Conservation (phyloP, 2,888 invertebrate genomes). For the Idaea aversata region DNA sequence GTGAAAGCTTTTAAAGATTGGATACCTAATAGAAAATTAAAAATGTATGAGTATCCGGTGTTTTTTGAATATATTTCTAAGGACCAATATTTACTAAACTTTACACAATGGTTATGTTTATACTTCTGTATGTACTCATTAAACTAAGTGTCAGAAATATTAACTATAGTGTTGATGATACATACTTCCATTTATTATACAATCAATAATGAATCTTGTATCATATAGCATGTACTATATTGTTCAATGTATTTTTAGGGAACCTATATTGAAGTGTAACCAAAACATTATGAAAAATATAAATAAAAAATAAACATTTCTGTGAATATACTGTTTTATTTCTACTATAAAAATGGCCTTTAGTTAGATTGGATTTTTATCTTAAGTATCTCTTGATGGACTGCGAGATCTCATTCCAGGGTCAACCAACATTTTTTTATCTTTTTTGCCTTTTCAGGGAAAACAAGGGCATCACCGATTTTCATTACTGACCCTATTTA, state of each 20-base stretch:
- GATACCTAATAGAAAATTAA: too few species aligned
- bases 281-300: slow-evolving; percentile 79
- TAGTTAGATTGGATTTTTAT: too few species aligned
- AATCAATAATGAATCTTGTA: slow-evolving; percentile 68
- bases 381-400: too few species aligned
- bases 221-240: slow-evolving; percentile 72
- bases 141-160: slow-evolving; percentile 24
- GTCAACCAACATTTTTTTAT: too few species aligned
- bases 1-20: too few species aligned
- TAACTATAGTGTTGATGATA: slow-evolving; percentile 23
- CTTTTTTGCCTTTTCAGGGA: too few species aligned
- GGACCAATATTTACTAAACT: slow-evolving; percentile 64
- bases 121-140: slow-evolving; percentile 49
- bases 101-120: slow-evolving; percentile 54
- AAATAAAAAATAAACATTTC: slow-evolving; percentile 69
- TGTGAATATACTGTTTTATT: slow-evolving; percentile 47
- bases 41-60: slow-evolving; percentile 22
- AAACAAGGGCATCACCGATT: too few species aligned
- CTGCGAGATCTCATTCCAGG: slow-evolving; percentile 15
- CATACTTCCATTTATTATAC: slow-evolving; percentile 23
- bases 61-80: slow-evolving; percentile 49
- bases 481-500: too few species aligned
- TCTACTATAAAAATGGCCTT: slow-evolving; percentile 19
- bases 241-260: slow-evolving; percentile 73
- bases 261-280: slow-evolving; percentile 74